phyloP scores from a whole-genome alignment of 2,888 invertebrate genomes.

The Exocentrus adspersus region DNA sequence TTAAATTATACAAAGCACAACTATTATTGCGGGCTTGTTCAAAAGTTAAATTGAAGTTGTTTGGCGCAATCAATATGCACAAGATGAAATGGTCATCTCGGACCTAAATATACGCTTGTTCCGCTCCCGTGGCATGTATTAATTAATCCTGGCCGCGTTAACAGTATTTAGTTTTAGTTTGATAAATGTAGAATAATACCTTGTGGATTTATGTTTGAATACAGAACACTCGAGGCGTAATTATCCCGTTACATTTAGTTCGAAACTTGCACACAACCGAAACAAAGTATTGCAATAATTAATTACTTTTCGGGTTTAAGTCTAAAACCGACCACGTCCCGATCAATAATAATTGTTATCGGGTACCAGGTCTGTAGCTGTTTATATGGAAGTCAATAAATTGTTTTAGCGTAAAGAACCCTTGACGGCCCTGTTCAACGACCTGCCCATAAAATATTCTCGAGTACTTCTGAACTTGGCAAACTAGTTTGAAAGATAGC shows the following conservation, averaged over 20 bases:
- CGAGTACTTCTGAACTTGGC: conserved; percentile 44
- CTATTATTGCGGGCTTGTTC: too few relatives aligned
- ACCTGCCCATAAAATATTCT: conserved; percentile 36
- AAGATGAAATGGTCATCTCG: conserved; percentile 12
- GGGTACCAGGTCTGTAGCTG: conserved; percentile 3
- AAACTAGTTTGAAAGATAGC: conserved; percentile 49
- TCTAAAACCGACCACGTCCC: too few relatives aligned
- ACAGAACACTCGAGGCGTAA: background rate
- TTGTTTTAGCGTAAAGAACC: conserved; percentile 17
- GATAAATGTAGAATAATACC: conserved; percentile 1
- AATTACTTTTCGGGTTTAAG: too few relatives aligned
- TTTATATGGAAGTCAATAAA: conserved; percentile 20
- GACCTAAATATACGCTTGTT: background rate
- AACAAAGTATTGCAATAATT: too few relatives aligned
- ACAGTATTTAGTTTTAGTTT: conserved; percentile 3
- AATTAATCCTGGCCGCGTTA: background rate
- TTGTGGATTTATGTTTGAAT: background rate
- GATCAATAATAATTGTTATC: conserved; percentile 16
- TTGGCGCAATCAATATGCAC: conserved; percentile 4
- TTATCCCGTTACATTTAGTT: too few relatives aligned
- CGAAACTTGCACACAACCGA: too few relatives aligned
- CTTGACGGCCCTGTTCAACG: conserved; percentile 21
- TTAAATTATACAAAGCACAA: too few relatives aligned
- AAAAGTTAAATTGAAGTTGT: background rate
- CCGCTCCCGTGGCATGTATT: background rate